Conservation (phyloP, 2,888 invertebrate genomes). For the Sclerodermus sp. region DNA sequence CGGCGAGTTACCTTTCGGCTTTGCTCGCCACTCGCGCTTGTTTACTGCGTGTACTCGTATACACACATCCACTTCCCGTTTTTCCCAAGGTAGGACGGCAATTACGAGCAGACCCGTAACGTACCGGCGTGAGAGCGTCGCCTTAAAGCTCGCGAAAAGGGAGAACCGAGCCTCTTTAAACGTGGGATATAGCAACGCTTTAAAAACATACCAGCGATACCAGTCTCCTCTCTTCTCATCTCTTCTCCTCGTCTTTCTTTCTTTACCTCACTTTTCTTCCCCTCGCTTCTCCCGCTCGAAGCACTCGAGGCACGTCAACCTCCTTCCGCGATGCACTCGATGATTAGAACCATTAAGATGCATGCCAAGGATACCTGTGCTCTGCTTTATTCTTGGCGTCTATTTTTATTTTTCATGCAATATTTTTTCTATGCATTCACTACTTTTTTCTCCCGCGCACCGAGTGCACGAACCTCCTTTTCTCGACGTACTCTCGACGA, state of each 20-base stretch:
- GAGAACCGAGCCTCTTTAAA: constrained; percentile 19
- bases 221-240: not conserved
- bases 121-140: constrained; percentile 26
- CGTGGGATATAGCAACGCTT: constrained; percentile 7
- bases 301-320: too few relatives aligned
- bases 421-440: too few relatives aligned
- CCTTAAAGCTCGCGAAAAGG: constrained; percentile 19
- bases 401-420: too few relatives aligned
- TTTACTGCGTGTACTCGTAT: too few relatives aligned
- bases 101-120: constrained; percentile 27
- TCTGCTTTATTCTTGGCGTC: too few relatives aligned
- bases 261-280: constrained; percentile 1
- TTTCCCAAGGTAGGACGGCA: constrained; percentile 24
- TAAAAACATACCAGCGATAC: constrained; percentile 7
- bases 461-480: too few relatives aligned
- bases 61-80: constrained; percentile 16
- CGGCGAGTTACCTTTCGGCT: too few relatives aligned
- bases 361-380: not conserved
- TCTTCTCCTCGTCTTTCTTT: not conserved
- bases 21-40: too few relatives aligned
- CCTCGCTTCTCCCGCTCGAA: too few relatives aligned
- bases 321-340: constrained; percentile 1
- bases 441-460: too few relatives aligned
- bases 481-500: too few relatives aligned
- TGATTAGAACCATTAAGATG: constrained; percentile 18